Percentiles rank a stretch among this genome's conserved stretches.
These are phyloP conservation scores for Rhynchonycteris naso DNA, from an alignment of 2,797 vertebrate genomes.

Conservation along the genomic window DNA sequence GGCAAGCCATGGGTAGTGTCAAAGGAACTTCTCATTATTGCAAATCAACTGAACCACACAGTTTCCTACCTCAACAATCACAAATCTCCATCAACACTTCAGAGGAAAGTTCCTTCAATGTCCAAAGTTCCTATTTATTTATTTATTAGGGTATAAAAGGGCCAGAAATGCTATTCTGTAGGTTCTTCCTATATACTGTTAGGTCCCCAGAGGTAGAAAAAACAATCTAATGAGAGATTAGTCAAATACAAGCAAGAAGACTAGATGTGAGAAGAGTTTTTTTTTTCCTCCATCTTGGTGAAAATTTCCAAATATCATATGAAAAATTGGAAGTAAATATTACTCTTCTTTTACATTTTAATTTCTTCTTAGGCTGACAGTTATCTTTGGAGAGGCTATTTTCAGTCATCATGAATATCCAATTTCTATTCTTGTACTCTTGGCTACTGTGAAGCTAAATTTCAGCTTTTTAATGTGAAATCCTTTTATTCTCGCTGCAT, in stretches of 20 bases:
- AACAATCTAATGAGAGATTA: neutral
- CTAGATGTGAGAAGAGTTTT: neutral
- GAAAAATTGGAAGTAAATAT: neutral
- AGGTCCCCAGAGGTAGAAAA: neutral
- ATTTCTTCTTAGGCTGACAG: neutral
- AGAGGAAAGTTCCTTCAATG: neutral
- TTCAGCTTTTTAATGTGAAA: neutral
- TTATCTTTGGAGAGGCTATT: neutral
- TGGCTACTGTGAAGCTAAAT: constrained; percentile 33
- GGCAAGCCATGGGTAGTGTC: neutral
- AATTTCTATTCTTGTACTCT: constrained; percentile 24
- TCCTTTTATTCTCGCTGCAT: neutral
- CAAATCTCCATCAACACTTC: neutral
- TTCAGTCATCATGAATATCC: neutral
- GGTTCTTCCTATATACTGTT: no score
- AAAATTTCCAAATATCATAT: neutral
- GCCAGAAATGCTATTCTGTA: neutral
- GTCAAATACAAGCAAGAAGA: neutral
- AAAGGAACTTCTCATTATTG: neutral
- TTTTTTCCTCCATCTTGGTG: neutral
- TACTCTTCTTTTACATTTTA: neutral
- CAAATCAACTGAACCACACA: neutral
- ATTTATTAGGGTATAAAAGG: neutral
- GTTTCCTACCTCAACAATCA: neutral
- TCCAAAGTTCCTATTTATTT: neutral